Base-by-base conservation (phyloP, 1,140 invertebrate species). In the Drosophila virilis region DNA sequence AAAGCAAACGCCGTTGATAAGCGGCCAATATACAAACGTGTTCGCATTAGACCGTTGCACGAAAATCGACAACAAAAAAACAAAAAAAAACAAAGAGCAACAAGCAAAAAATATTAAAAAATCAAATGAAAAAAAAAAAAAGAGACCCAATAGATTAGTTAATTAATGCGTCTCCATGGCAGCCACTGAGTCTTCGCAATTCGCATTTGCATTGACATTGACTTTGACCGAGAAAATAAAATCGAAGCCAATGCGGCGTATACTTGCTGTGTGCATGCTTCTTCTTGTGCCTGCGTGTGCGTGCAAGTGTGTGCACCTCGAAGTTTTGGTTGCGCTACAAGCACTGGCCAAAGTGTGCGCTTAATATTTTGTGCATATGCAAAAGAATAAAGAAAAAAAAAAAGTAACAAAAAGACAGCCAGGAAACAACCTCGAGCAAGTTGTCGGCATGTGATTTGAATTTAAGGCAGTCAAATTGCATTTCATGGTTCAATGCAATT, bases 211-310 rank as follows among this genome's bases (percentile, higher is more conserved):
- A 91, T 91, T 91, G 88, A 84, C 88, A 91, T 91, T 91, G 88
- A 91, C 88, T 91, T 91, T 91, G 88, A 91, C 88, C 88, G 88
- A 91, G 70, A 91, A 91, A 91, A 81, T 46, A 71, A 83, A 80
- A 86, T 88, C 67, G 74, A 73, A 88, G 79, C 65, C 84, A 88
- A 89, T 70, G 77, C 71, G 84, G 81, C 77, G 79, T 73, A 88
- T 83, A 74, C 62, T 74, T 57, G 45, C 17, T 64, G 54, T 28
- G 22, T 38, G 15, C 33, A 12, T 22, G 5, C 6, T 42, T 8
- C n/a, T 6, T 42, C 40, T 42, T 48, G 9, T 28, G 50, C 38
- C 28, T 43, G 54, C 37, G 57, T 48, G 40, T 59, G 46, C 38
- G 64, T 38, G 51, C 2, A 28, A 28, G 22, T 45, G 62, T 12